Evolutionary conservation across 1,140 invertebrate species (phyloP).

Genomic region (Oedothorax gibbosus): DNA sequence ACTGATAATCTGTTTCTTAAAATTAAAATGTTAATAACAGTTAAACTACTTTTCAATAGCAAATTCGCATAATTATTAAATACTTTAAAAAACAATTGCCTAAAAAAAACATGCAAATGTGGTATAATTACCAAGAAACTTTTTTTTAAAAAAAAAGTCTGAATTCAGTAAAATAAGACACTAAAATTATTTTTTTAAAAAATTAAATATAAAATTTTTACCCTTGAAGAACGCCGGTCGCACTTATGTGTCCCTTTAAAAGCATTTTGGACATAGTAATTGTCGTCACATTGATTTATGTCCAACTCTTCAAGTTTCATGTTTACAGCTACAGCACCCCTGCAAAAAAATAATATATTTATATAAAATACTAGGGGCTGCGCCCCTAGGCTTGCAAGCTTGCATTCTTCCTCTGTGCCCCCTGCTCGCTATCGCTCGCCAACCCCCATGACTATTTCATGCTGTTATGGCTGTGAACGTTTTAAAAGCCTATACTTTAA

Average conservation of each 20-base stretch:
- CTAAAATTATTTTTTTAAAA: background rate
- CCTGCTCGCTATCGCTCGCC: too few species aligned
- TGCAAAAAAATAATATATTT: slow-evolving; percentile 70
- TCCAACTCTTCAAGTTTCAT: slow-evolving; percentile 91
- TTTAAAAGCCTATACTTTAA: too few species aligned
- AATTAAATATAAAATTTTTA: slow-evolving; percentile 73
- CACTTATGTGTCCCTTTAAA: slow-evolving; percentile 97
- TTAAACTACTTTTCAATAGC: background rate
- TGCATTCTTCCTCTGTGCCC: too few species aligned
- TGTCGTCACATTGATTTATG: slow-evolving; percentile 93
- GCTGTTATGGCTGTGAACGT: too few species aligned
- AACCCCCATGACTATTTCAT: too few species aligned
- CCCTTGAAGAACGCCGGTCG: slow-evolving; percentile 89
- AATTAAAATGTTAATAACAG: too few species aligned
- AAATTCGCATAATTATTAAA: background rate
- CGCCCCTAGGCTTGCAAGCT: too few species aligned
- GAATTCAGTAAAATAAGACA: background rate
- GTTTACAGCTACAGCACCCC: slow-evolving; percentile 93
- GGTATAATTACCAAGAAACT: background rate
- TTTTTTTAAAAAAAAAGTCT: background rate
- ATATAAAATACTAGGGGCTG: too few species aligned
- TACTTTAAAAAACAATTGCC: background rate
- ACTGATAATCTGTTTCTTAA: too few species aligned
- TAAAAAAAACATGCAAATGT: too few species aligned
- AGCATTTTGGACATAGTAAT: slow-evolving; percentile 88